Percentiles rank a stretch among this genome's conserved stretches.
Evolutionary conservation across 2,888 invertebrate genomes (phyloP).

Genomic region (Agrochola macilenta): DNA sequence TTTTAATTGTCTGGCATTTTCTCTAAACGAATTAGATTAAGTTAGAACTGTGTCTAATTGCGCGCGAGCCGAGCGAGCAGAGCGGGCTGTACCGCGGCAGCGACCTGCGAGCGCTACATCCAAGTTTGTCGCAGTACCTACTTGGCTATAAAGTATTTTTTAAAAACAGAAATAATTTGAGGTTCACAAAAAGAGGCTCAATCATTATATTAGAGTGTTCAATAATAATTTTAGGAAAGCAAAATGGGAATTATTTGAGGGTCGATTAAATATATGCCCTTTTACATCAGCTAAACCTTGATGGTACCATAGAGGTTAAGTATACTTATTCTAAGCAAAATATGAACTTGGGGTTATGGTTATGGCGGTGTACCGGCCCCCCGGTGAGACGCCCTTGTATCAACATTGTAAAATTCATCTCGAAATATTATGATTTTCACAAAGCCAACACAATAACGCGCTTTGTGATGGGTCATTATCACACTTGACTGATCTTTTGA

Average conservation of each 20-base stretch:
- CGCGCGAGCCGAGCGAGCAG: neutral
- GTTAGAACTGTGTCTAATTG: neutral
- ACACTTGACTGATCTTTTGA: constrained; percentile 55
- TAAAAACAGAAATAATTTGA: too few species aligned
- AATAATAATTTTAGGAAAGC: neutral
- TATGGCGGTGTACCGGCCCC: constrained; percentile 30
- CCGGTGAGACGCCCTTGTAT: constrained; percentile 31
- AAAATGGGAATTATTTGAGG: neutral
- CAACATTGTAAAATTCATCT: constrained; percentile 50
- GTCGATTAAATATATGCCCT: neutral
- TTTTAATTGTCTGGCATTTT: too few species aligned
- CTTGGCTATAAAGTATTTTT: too few species aligned
- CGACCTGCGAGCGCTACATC: too few species aligned
- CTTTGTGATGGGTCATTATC: constrained; percentile 56
- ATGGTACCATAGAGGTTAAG: neutral
- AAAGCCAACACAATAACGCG: constrained; percentile 38
- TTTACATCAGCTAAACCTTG: neutral
- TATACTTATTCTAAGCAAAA: constrained; percentile 2
- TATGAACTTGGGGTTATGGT: constrained; percentile 5
- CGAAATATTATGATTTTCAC: constrained; percentile 56
- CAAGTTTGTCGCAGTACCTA: too few species aligned
- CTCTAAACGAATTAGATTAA: neutral
- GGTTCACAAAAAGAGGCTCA: too few species aligned
- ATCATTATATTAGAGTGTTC: neutral
- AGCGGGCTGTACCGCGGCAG: neutral